Base-by-base conservation (phyloP, 2,888 invertebrate genomes). In the Scaptomyza flava region DNA sequence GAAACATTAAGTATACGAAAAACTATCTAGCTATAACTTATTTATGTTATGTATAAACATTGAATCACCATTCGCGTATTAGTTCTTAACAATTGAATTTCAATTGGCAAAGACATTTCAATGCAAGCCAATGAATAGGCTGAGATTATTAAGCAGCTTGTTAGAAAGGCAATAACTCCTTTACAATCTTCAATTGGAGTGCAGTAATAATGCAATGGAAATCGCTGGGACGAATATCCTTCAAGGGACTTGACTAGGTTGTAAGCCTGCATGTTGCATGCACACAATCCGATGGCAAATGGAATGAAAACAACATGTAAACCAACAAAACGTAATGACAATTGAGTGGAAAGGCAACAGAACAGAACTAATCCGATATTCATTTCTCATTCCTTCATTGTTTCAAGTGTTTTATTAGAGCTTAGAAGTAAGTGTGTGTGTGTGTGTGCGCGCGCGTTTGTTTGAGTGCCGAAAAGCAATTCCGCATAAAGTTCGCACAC, bases 301-400 rank as follows among this genome's bases (percentile, higher is more conserved):
- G 75, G 58, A 72, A 75, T 31, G 54, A 75, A 72, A 67, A 77
- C 51, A 66, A 56, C 43, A 17, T 42, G 72, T 36, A 52, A 20
- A 31, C 47, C 50, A 52, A 33, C 56, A 51, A n/a, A 51, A 50
- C 34, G 50, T 50, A 57, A 66, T 50, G 60, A 59, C 58, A 75
- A 48, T 58, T 53, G 61, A 72, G 54, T 72, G 51, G 47, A 42
- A 58, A 67, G 56, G 45, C 77, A 77, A 57, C 60, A 47, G 59
- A 74, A 36, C 64, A 68, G 59, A 61, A 72, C 69, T 76, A 81
- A 87, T 85, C 82, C 68, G 72, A 85, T 81, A 66, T 84, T 63
- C 68, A 68, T 84, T 81, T 68, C 64, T 52, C 78, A 63, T 52
- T 58, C 59, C 57, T 14, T 23, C 30, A 34, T 43, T 42, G 38